Conservation (phyloP, 1,140 invertebrate genomes). For the Acromyrmex heyeri region DNA sequence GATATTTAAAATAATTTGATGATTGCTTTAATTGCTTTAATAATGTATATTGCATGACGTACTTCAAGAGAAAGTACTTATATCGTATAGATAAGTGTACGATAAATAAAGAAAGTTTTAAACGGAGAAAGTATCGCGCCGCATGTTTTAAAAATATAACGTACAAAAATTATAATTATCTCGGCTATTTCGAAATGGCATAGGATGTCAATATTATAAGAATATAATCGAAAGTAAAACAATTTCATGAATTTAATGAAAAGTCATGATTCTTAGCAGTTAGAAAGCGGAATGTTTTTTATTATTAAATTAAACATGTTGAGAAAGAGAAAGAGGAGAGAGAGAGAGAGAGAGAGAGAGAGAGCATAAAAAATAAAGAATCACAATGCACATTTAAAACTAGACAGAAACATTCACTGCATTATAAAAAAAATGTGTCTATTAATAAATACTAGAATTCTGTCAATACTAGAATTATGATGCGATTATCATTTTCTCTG, state of each 20-base stretch:
- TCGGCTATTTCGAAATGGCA: neutral
- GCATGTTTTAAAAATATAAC: slow-evolving; percentile 55
- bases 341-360: neutral
- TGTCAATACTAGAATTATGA: neutral
- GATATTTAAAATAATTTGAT: neutral
- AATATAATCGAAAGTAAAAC: no score
- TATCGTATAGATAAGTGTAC: slow-evolving; percentile 11
- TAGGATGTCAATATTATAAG: neutral
- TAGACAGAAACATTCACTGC: neutral
- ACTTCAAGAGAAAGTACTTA: slow-evolving; percentile 60
- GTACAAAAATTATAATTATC: neutral
- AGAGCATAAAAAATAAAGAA: neutral
- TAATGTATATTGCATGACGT: slow-evolving; percentile 7
- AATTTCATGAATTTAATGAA: neutral
- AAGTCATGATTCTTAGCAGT: neutral
- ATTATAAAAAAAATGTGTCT: neutral
- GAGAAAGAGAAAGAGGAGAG: neutral
- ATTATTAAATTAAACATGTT: neutral
- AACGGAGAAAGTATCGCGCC: slow-evolving; percentile 64
- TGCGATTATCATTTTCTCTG: neutral
- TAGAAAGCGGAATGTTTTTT: neutral
- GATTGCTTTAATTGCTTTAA: slow-evolving; percentile 33
- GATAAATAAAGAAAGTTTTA: slow-evolving; percentile 67
- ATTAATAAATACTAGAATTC: neutral
- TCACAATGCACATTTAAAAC: neutral